Conservation (phyloP, 2,113 vertebrate genomes). For the Eudorcas thomsonii region DNA sequence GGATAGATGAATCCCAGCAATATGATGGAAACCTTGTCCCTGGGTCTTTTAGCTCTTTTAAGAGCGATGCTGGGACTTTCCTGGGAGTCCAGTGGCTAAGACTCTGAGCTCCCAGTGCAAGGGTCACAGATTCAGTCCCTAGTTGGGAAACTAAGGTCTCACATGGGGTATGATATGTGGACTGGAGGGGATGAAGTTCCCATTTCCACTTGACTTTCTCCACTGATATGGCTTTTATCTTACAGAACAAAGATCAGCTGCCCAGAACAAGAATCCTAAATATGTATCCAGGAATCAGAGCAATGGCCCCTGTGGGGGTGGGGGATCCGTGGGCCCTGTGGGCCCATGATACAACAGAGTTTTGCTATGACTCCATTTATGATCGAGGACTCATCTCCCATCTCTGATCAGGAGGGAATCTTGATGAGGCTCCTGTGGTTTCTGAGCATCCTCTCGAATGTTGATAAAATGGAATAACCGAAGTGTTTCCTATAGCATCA, state of each 20-base stretch:
- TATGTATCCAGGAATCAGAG: background rate
- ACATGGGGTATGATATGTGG: background rate
- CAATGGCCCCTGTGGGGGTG: fast-evolving
- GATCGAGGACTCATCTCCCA: background rate
- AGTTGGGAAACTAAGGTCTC: background rate
- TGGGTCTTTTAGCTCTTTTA: background rate
- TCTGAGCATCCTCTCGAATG: background rate
- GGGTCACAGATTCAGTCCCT: background rate
- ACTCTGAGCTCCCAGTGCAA: background rate
- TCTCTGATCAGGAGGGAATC: background rate
- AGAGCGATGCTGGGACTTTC: background rate
- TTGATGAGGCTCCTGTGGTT: fast-evolving
- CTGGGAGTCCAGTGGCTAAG: background rate
- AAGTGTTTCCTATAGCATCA: fast-evolving
- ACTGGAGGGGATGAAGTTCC: no score
- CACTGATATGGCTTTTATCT: no score
- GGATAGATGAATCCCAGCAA: background rate
- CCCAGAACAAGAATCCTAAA: background rate
- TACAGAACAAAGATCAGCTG: background rate
- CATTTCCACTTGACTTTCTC: no score
- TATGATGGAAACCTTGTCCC: background rate
- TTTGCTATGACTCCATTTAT: no score
- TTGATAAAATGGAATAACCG: fast-evolving
- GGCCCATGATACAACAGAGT: background rate
- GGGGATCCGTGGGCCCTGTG: background rate